Percentiles rank a stretch among this genome's conserved stretches.
Evolutionary conservation across 2,113 vertebrate species (phyloP).

Genomic region (Heterotilapia buettikoferi): DNA sequence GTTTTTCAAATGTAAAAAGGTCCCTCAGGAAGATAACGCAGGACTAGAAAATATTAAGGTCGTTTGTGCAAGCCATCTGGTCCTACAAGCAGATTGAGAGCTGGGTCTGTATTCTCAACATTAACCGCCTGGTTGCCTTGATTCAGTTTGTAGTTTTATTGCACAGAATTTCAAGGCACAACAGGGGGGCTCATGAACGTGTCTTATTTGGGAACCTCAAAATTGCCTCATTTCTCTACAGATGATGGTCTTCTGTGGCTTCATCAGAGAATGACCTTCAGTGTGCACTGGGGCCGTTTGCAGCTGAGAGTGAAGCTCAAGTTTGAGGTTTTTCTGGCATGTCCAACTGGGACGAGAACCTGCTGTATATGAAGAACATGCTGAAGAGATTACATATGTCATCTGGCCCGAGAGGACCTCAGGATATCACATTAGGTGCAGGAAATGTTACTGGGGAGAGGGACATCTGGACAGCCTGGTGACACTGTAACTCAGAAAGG

Average conservation of each 20-base stretch:
- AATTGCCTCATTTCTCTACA: neutral
- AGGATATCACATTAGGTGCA: neutral
- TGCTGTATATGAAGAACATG: neutral
- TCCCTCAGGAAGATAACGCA: neutral
- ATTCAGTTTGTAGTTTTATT: neutral
- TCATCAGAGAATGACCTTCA: neutral
- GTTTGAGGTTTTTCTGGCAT: neutral
- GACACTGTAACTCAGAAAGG: neutral
- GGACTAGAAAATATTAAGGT: neutral
- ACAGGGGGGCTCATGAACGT: neutral
- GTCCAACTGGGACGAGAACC: neutral
- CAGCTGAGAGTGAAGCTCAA: neutral
- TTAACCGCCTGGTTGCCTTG: neutral
- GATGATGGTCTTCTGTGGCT: neutral
- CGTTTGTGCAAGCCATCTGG: neutral
- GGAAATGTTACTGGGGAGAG: neutral
- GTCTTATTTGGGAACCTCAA: neutral
- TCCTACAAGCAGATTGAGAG: neutral
- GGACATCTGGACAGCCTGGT: neutral
- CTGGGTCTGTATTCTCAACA: neutral
- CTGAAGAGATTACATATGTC: neutral
- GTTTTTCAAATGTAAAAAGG: neutral
- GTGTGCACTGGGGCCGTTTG: neutral
- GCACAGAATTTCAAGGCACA: neutral
- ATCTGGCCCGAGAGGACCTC: fast-evolving